Conservation (phyloP, 2,797 vertebrate species). For the Lagocephalus sceleratus region DNA sequence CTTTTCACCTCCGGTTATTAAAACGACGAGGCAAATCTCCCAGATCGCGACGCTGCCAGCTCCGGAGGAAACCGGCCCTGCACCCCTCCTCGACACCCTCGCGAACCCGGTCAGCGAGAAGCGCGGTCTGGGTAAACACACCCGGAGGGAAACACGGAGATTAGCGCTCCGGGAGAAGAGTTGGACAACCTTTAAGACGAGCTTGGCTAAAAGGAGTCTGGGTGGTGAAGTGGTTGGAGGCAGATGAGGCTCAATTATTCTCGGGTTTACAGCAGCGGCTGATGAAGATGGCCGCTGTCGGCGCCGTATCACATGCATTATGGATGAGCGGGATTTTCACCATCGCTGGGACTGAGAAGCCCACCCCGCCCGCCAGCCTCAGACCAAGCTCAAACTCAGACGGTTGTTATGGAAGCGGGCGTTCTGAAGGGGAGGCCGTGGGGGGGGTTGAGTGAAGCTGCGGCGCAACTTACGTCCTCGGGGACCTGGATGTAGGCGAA, state of each 20-base stretch:
- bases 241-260: too few relatives aligned
- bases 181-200: too few relatives aligned
- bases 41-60: too few relatives aligned
- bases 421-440: conserved; percentile 22
- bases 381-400: conserved; percentile 45
- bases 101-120: conserved; percentile 16
- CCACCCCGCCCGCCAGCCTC: conserved; percentile 32
- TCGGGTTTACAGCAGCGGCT: conserved; percentile 25
- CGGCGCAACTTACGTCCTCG: conserved; percentile 86
- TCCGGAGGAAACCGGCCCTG: too few relatives aligned
- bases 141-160: conserved; percentile 44
- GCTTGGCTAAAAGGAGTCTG: too few relatives aligned
- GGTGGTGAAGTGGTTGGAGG: too few relatives aligned
- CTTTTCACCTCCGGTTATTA: too few relatives aligned
- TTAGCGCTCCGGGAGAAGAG: too few relatives aligned
- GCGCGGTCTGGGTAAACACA: conserved; percentile 54
- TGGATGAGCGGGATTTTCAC: conserved; percentile 4
- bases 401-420: conserved; percentile 36
- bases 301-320: conserved; percentile 39
- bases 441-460: not conserved
- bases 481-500: conserved; percentile 95
- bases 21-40: too few relatives aligned
- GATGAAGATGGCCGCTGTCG: too few relatives aligned
- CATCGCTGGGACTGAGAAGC: too few relatives aligned
- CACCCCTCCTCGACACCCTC: conserved; percentile 24